Evolutionary conservation across 1,140 invertebrate genomes (phyloP).

Genomic region (Teleogryllus occipitalis): DNA sequence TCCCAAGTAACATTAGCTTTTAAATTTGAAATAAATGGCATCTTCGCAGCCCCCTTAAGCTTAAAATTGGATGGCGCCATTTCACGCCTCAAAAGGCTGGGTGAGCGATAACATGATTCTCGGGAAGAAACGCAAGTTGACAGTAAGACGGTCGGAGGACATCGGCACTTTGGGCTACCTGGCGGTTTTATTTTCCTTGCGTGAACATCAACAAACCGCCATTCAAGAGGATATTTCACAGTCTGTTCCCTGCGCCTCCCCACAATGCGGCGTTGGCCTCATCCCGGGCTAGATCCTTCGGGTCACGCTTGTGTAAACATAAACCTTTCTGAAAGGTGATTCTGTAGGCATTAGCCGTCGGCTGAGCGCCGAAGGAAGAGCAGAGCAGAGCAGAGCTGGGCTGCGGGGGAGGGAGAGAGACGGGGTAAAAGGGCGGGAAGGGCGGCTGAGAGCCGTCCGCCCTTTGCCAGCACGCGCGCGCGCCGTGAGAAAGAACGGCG

Average conservation of each 20-base stretch:
- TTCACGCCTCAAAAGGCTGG: not conserved
- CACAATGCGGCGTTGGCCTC: not conserved
- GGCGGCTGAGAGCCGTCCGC: too few relatives aligned
- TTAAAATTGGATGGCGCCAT: not conserved
- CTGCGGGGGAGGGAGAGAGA: not conserved
- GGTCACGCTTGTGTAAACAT: slow-evolving; percentile 3
- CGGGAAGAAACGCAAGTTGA: not conserved
- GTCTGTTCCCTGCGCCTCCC: not conserved
- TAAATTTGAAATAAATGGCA: not conserved
- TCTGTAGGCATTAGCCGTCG: not conserved
- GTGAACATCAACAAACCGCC: not conserved
- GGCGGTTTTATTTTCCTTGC: not conserved
- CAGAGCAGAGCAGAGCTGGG: not conserved
- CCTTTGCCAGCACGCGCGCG: too few relatives aligned
- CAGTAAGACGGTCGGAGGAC: not conserved
- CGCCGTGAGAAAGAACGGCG: too few relatives aligned
- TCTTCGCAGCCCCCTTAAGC: not conserved
- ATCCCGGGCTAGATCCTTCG: not conserved
- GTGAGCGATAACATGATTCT: not conserved
- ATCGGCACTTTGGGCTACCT: not conserved
- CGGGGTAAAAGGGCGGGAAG: not conserved
- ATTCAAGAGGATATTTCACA: not conserved
- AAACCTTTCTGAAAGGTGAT: not conserved
- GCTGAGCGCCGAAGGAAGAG: not conserved
- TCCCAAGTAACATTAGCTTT: not conserved